A percentile compares a stretch with the other conserved stretches of the same genome.
Evolutionary conservation across 2,888 invertebrate species (phyloP).

Genomic region (Gymnocheta viridis): DNA sequence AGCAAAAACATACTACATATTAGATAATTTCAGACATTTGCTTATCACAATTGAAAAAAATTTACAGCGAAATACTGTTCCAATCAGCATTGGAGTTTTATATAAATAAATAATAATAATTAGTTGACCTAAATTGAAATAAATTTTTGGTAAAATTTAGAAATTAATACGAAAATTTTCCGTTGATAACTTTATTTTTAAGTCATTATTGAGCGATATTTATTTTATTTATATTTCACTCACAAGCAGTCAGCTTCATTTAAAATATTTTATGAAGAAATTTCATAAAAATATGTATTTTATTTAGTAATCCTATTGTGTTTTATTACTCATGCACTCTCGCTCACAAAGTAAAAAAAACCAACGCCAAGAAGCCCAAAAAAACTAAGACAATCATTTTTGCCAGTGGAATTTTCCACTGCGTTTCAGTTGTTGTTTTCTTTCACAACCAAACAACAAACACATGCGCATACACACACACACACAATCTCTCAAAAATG

Average conservation of each 20-base stretch:
- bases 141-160: neutral
- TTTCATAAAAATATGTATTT: neutral
- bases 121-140: too few species aligned
- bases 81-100: neutral
- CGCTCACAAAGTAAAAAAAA: neutral
- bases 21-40: neutral
- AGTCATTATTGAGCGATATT: too few species aligned
- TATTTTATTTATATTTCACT: too few species aligned
- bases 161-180: too few species aligned
- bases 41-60: neutral
- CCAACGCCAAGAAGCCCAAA: neutral
- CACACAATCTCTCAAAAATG: conserved; percentile 29
- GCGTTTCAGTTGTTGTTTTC: conserved; percentile 35
- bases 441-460: conserved; percentile 32
- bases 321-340: conserved; percentile 24
- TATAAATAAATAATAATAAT: neutral
- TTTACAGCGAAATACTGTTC: neutral
- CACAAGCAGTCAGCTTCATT: too few species aligned
- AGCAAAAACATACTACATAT: neutral
- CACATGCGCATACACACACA: conserved; percentile 46
- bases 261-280: neutral
- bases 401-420: conserved; percentile 79
- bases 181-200: too few species aligned
- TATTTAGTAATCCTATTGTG: neutral
- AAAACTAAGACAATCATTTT: conserved; percentile 45